Percentiles rank a stretch among this genome's conserved stretches.
Conservation (phyloP, 1,140 invertebrate genomes). For the Centruroides vittatus region DNA sequence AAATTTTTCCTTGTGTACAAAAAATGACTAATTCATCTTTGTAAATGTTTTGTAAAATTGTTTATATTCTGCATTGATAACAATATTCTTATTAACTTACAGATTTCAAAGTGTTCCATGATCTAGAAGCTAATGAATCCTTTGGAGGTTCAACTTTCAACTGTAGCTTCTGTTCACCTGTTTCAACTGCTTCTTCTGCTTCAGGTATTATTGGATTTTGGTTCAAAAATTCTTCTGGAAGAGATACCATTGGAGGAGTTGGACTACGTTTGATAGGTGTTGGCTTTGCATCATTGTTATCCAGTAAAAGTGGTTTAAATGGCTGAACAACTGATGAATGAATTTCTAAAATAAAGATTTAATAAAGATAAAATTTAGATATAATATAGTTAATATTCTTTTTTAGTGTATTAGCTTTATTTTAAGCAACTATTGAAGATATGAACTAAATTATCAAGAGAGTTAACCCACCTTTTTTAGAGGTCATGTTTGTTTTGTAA, state of each 20-base stretch:
- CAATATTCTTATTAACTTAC: not conserved
- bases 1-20: too few species aligned
- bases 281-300: not conserved
- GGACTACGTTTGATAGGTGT: not conserved
- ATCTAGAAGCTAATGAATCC: not conserved
- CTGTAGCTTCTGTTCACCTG: not conserved
- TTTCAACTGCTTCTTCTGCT: not conserved
- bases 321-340: not conserved
- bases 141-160: not conserved
- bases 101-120: not conserved
- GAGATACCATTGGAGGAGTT: not conserved
- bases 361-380: too few species aligned
- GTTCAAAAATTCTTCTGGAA: not conserved
- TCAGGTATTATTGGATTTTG: not conserved
- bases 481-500: too few species aligned
- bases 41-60: too few species aligned
- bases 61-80: too few species aligned
- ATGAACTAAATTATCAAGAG: too few species aligned
- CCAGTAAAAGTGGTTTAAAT: not conserved
- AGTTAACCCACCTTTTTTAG: too few species aligned
- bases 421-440: too few species aligned
- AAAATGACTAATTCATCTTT: too few species aligned
- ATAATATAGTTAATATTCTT: too few species aligned
- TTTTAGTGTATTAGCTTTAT: too few species aligned
- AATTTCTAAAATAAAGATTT: not conserved